Base-by-base conservation (phyloP, 2,797 vertebrate genomes). In the Xenops minutus region DNA sequence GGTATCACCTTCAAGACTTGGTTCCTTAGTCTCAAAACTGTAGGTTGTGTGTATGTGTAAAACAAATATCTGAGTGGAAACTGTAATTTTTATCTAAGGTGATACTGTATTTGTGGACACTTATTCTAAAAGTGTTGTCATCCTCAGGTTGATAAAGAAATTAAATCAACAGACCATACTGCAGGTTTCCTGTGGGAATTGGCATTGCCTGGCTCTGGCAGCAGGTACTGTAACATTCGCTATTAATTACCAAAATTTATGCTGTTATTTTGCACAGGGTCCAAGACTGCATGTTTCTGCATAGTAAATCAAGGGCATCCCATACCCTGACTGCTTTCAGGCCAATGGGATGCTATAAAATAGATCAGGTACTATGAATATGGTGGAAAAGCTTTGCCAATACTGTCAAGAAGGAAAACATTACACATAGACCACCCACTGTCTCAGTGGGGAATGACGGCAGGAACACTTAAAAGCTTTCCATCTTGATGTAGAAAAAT, bases 191-290 rank as follows among this genome's bases (percentile, higher is more conserved):
- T 99, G 99, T 98, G 99, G 99, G 90, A 99, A 98, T 94, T 99
- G 99, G 97, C 99, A 99, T 97, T 99, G 99, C 96, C 98, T 99
- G 92, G 99, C 99, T 98, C 99, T 99, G 97, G 99, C 99, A 94
- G 98, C 98, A 99, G 99, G 99, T 99, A 98, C 88, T 90, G 94
- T 97, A 95, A 69, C 34, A 14, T 92, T 94, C 19, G 12, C 72
- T 88, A 59, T 76, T 86, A 76, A 67, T 88, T 88, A 88, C 44
- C 48, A 59, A 49, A 49, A 73, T 76, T 61, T 54, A 52, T 67
- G 56, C 73, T 92, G 59, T 87, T 76, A 36, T 34, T 74, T 89
- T 92, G 77, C 71, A 27, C 52, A 24, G 19, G 71, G 63, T 82
- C 89, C 80, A 75, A 74, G 77, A 52, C 19, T 34, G 67, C 24